Evolutionary conservation across 2,797 vertebrate species (phyloP), one percentile per base, ranked within the genome.

Genomic region (Kryptopterus vitreolus): DNA sequence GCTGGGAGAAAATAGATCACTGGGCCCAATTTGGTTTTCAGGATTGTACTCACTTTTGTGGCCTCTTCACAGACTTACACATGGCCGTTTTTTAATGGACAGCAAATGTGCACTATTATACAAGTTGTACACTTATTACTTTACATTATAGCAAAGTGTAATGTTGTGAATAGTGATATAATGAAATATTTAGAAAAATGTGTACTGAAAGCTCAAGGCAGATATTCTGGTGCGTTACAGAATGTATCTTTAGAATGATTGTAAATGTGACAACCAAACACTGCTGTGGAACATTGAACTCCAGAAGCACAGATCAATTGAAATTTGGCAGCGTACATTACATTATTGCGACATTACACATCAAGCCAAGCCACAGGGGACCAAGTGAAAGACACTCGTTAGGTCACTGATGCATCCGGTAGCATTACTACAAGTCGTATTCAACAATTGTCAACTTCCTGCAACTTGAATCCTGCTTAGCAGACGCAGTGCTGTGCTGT

Each of bases 401-500:
- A 29, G 53, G 62, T 71, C 58, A 61, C 65, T 58, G 9, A 61
- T 22, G 31, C 65, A 55, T 59, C 70, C 33, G 38, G 68, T 33
- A 50, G 20, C 59, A 48, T 76, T 76, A 71, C 59, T 81, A 58
- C 35, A 71, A 58, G 53, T 62, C 48, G 11, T 79, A 50, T 55
- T 63, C 52, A 57, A 65, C 26, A 76, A 80, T n/a, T 76, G 53
- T 46, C 16, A 38, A 63, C 59, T 79, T 83, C 80, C 75, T 78
- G 58, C 38, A 18, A 75, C 22, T 83, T 77, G 26, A 69, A 29
- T 48, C 29, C 53, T 70, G 18, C 33, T 46, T 35, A 31, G 46
- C 43, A 35, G 63, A 55, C 31, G 11, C 10, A 68, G 50, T 4
- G 7, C 52, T 61, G 26, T 0, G 52, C 22, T 12, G 29, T 33